These are phyloP conservation scores for Drosophila subquinaria DNA, from an alignment of 2,888 invertebrate genomes.

Conservation along the genomic window DNA sequence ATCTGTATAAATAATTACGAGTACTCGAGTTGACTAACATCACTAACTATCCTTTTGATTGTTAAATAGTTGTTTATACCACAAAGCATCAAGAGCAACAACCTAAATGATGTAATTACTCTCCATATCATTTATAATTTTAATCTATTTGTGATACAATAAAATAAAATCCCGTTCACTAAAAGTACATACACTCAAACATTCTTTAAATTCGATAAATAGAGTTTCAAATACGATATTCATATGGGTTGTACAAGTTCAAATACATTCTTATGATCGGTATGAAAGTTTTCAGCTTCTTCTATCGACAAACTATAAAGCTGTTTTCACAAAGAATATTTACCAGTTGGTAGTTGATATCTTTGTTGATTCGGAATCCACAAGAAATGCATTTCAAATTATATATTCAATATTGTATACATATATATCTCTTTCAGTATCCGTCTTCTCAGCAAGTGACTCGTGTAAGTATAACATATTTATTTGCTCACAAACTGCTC, in stretches of 20 bases:
- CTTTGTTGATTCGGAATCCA: not conserved
- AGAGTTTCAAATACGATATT: constrained; percentile 78
- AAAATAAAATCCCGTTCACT: constrained; percentile 69
- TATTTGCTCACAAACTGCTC: constrained; percentile 31
- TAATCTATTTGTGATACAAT: constrained; percentile 83
- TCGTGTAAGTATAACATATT: constrained; percentile 74
- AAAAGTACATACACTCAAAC: constrained; percentile 33
- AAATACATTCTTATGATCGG: not conserved
- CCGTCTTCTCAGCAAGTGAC: constrained; percentile 74
- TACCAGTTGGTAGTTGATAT: too few relatives aligned
- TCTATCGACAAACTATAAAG: not conserved
- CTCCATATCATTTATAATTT: constrained; percentile 56
- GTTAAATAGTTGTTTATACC: constrained; percentile 55
- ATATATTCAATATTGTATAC: constrained; percentile 37
- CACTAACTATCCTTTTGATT: constrained; percentile 64
- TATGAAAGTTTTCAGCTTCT: not conserved
- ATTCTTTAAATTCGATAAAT: constrained; percentile 36
- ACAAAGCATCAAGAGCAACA: constrained; percentile 29
- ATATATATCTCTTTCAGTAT: constrained; percentile 72
- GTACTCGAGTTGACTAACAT: constrained; percentile 59
- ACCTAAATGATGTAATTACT: constrained; percentile 50
- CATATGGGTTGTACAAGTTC: constrained; percentile 49
- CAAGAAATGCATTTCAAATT: constrained; percentile 17
- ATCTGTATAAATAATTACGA: constrained; percentile 51
- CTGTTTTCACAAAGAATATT: not conserved